These are phyloP conservation scores for Rhadinocentrus ornatus DNA, from an alignment of 2,797 vertebrate species.

Conservation along the genomic window DNA sequence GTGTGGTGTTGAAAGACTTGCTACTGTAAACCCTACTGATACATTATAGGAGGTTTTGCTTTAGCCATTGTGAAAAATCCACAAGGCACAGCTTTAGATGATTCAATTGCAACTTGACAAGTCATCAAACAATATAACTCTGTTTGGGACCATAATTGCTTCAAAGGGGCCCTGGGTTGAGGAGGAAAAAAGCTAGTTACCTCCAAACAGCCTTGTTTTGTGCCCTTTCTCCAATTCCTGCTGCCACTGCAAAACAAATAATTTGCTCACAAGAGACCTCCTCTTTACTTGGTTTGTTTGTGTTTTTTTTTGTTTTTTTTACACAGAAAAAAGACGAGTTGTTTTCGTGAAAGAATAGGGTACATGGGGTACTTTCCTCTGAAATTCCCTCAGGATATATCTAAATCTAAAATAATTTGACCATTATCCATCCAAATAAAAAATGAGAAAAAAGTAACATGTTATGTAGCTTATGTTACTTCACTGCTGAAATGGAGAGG, in stretches of 20 bases:
- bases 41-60: background rate
- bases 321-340: conserved; percentile 42
- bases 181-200: conserved; percentile 15
- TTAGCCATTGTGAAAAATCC: background rate
- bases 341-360: conserved; percentile 21
- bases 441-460: conserved; percentile 7
- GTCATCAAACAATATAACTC: conserved; percentile 8
- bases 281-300: conserved; percentile 59
- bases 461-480: background rate
- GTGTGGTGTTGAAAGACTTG: background rate
- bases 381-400: conserved; percentile 22
- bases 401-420: background rate
- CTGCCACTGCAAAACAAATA: conserved; percentile 41
- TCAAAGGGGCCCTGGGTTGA: conserved; percentile 15
- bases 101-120: conserved; percentile 33
- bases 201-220: conserved; percentile 7
- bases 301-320: conserved; percentile 40
- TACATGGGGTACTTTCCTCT: conserved; percentile 5
- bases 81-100: background rate
- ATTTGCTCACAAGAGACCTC: conserved; percentile 46
- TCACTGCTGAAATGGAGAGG: background rate
- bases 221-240: conserved; percentile 23
- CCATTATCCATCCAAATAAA: background rate
- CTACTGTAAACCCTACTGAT: background rate
- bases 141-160: conserved; percentile 8